These are phyloP conservation scores for Formica selysi DNA, from an alignment of 1,140 invertebrate genomes.

Conservation along the genomic window DNA sequence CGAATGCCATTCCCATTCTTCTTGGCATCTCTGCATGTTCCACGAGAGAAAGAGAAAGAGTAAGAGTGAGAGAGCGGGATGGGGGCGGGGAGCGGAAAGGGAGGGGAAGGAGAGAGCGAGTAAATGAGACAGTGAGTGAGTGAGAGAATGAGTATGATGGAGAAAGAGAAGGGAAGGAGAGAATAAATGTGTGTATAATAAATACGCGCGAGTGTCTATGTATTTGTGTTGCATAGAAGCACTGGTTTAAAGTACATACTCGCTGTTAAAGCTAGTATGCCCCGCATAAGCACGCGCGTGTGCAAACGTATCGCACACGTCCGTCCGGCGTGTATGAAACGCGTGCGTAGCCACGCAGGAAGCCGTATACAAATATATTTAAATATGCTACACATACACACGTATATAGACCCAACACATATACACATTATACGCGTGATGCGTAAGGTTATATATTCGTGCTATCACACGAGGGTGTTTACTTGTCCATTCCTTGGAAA, in stretches of 20 bases:
- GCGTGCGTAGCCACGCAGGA: constrained; percentile 25
- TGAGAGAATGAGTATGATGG: neutral
- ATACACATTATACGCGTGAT: neutral
- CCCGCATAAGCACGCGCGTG: constrained; percentile 68
- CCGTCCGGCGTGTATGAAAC: constrained; percentile 12
- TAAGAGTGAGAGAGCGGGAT: neutral
- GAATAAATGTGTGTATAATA: constrained; percentile 34
- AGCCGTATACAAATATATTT: constrained; percentile 29
- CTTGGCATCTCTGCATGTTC: neutral
- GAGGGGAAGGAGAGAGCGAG: constrained; percentile 10
- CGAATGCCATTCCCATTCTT: constrained; percentile 40
- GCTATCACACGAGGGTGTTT: constrained; percentile 5
- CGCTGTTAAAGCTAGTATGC: constrained; percentile 1
- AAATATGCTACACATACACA: neutral
- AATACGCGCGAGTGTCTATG: neutral
- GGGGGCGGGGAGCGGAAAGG: neutral
- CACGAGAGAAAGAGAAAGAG: neutral
- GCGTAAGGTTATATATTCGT: neutral
- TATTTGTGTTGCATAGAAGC: constrained; percentile 3
- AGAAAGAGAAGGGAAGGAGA: constrained; percentile 44
- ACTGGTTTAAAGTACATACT: constrained; percentile 58
- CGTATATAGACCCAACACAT: neutral
- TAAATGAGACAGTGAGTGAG: too few relatives aligned
- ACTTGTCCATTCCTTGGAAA: too few relatives aligned
- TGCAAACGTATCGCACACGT: constrained; percentile 24